Evolutionary conservation across 1,140 invertebrate genomes (phyloP).

Genomic region (Mya arenaria): DNA sequence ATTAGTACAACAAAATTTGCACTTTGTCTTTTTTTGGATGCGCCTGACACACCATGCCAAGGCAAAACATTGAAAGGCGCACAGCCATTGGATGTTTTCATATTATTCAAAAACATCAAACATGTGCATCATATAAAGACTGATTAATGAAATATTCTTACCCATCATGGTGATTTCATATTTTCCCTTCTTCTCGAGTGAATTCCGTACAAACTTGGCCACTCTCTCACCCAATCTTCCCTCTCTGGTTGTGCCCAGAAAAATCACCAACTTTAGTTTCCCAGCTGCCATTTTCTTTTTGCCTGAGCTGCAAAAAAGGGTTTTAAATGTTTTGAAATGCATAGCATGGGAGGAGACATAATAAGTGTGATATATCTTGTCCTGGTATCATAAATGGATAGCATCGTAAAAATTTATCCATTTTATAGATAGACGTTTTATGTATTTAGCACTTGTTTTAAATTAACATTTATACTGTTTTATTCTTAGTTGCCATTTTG

Average conservation of each 20-base stretch:
- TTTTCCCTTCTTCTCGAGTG: constrained; percentile 60
- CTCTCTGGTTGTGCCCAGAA: constrained; percentile 69
- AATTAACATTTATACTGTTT: too few relatives aligned
- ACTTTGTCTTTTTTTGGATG: not conserved
- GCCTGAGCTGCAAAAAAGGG: too few relatives aligned
- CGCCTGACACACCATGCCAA: not conserved
- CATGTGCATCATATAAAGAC: not conserved
- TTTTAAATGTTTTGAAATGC: too few relatives aligned
- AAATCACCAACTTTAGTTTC: constrained; percentile 66
- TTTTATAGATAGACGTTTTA: too few relatives aligned
- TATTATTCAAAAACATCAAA: not conserved
- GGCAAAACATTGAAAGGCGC: not conserved
- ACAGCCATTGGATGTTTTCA: not conserved
- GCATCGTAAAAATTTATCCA: too few relatives aligned
- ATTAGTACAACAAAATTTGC: too few relatives aligned
- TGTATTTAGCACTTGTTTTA: too few relatives aligned
- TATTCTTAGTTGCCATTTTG: too few relatives aligned
- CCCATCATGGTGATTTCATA: constrained; percentile 61
- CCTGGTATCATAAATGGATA: too few relatives aligned
- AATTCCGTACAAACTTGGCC: constrained; percentile 69
- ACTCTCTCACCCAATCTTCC: constrained; percentile 69
- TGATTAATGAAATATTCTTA: constrained; percentile 18
- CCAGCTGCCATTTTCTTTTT: constrained; percentile 48
- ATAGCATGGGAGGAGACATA: too few relatives aligned
- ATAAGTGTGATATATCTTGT: too few relatives aligned